Evolutionary conservation across 2,113 vertebrate genomes (phyloP).

Genomic region (Chaenogobius annularis): DNA sequence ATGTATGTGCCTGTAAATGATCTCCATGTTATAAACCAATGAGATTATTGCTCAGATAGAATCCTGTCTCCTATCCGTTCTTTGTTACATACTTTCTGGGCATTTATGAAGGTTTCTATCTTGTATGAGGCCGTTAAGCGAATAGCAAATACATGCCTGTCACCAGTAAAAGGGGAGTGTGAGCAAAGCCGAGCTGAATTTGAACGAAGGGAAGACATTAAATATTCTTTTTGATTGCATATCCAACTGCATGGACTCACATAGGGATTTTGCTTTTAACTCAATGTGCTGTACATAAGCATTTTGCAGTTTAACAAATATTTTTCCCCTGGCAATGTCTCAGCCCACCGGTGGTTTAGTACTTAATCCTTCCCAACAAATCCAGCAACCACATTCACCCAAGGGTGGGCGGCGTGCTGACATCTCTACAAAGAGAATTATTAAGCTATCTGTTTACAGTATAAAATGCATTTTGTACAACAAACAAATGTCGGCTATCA

Average conservation of each 20-base stretch:
- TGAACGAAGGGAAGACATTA: slow-evolving; percentile 68
- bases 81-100: slow-evolving; percentile 13
- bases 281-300: slow-evolving; percentile 76
- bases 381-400: slow-evolving; percentile 51
- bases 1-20: slow-evolving; percentile 52
- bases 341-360: slow-evolving; percentile 69
- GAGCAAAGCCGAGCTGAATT: slow-evolving; percentile 60
- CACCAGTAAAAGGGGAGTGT: slow-evolving; percentile 44
- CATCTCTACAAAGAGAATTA: slow-evolving; percentile 70
- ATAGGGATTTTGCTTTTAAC: slow-evolving; percentile 71
- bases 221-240: slow-evolving; percentile 78
- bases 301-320: slow-evolving; percentile 77
- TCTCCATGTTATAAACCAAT: slow-evolving; percentile 35
- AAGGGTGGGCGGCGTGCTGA: slow-evolving; percentile 51
- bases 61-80: background rate
- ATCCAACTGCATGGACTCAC: slow-evolving; percentile 70
- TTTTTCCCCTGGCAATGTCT: slow-evolving; percentile 71
- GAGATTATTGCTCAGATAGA: slow-evolving; percentile 13
- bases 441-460: slow-evolving; percentile 68
- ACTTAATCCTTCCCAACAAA: slow-evolving; percentile 69
- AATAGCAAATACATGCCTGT: slow-evolving; percentile 56
- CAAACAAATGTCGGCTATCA: slow-evolving; percentile 53
- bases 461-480: slow-evolving; percentile 42
- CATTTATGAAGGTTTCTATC: slow-evolving; percentile 16
- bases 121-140: slow-evolving; percentile 41